phyloP scores from a whole-genome alignment of 2,113 vertebrate species.

The Turnix velox region DNA sequence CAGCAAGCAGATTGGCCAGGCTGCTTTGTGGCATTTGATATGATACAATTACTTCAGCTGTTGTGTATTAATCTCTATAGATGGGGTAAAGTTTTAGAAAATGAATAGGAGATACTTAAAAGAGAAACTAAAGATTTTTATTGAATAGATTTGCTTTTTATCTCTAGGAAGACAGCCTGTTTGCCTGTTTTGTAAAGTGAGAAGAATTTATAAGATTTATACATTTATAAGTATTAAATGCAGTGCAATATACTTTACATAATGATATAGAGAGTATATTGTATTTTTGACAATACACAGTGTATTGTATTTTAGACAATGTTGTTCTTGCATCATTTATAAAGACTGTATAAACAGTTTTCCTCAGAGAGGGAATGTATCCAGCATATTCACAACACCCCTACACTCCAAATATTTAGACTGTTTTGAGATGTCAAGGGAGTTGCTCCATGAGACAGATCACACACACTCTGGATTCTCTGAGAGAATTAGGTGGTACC shows the following conservation, averaged over 20 bases:
- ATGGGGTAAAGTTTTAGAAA: background rate
- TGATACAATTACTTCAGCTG: background rate
- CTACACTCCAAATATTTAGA: conserved; percentile 26
- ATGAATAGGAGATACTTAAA: background rate
- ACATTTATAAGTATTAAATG: background rate
- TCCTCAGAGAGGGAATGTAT: background rate
- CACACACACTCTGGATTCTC: conserved; percentile 33
- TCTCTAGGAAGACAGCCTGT: background rate
- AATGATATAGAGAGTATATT: background rate
- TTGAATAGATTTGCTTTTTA: background rate
- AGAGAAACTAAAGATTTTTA: background rate
- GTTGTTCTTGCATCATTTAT: background rate
- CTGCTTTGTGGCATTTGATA: background rate
- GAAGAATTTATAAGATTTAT: too few species aligned
- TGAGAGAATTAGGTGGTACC: conserved; percentile 55
- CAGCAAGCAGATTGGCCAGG: background rate
- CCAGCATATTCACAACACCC: background rate
- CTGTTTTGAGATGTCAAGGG: conserved; percentile 4
- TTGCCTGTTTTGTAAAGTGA: background rate
- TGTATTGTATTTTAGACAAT: background rate
- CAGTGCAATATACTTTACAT: background rate
- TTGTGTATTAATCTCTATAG: background rate
- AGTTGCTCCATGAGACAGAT: conserved; percentile 17
- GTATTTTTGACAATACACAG: background rate
- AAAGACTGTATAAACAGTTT: background rate